Base-by-base conservation (phyloP, 2,797 vertebrate species). In the Phylloscopus collybita region DNA sequence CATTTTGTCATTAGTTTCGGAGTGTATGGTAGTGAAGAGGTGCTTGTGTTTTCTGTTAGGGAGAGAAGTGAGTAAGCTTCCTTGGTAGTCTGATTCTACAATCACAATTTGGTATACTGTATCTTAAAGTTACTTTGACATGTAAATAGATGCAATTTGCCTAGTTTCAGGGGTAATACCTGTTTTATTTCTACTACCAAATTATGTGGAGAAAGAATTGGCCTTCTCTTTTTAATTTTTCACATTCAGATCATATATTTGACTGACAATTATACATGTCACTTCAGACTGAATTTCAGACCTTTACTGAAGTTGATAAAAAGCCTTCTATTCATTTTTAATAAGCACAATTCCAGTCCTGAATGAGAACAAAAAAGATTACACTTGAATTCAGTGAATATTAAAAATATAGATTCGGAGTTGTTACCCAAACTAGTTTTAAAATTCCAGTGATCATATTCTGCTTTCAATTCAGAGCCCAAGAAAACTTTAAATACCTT, bases 281-380 rank as follows among this genome's bases (percentile, higher is more conserved):
- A 61, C 29, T 83, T 91, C 65, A 88, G 83, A 88, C 65, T 91
- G 53, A 74, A 83, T 83, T 93, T 85, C 72, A 73, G 40, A 34
- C 38, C 16, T 80, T 70, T 85, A 49, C 49, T 80, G 53, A 64
- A 86, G 61, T 60, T 80, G 61, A 72, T 93, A 51, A 86, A 88
- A 93, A 76, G 18, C 36, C 15, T 66, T 10, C 29, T 29, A 36
- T 89, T 93, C 15, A 34, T 87, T 95, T 95, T 93, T 64, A 82
- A 85, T 82, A 64, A 70, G 44, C n/a, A 67, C 2, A 42, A 21
- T 66, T 36, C 20, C 7, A 51, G 38, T 38, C 29, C 32, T 53
- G n/a, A 93, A 64, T 80, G 53, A 85, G 51, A 87, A 67, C 26
- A 62, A 83, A 87, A 72, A 59, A 45, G n/a, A 47, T 86, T 73